phyloP scores from a whole-genome alignment of 2,888 invertebrate genomes.

The Cataglyphis livida region DNA sequence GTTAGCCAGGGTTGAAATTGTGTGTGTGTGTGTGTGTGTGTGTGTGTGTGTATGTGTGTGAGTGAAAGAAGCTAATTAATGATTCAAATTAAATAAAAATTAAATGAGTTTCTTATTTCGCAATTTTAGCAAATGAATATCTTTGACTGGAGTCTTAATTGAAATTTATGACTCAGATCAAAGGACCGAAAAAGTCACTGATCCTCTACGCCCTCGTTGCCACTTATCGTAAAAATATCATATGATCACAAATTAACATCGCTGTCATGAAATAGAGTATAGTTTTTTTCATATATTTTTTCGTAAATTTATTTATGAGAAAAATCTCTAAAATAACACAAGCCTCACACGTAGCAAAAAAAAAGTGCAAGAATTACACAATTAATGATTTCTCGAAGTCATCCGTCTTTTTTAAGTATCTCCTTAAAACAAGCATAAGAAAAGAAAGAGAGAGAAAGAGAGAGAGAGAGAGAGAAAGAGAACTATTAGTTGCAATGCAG shows the following conservation, averaged over 20 bases:
- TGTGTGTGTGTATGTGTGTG: too few species aligned
- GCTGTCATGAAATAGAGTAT: neutral
- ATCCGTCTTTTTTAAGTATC: conserved; percentile 16
- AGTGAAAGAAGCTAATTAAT: neutral
- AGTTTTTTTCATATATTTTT: conserved; percentile 20
- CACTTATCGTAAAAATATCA: conserved; percentile 28
- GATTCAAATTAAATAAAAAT: neutral
- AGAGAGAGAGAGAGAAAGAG: neutral
- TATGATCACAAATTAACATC: conserved; percentile 9
- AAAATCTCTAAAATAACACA: conserved; percentile 28
- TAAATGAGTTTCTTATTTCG: neutral
- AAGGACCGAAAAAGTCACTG: neutral
- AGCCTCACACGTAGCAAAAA: conserved; percentile 18
- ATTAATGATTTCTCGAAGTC: conserved; percentile 37
- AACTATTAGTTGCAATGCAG: neutral
- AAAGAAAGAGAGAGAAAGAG: too few species aligned
- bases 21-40: too few species aligned
- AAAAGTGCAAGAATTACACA: conserved; percentile 1
- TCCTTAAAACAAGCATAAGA: neutral
- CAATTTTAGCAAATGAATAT: neutral
- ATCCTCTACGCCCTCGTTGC: conserved; percentile 7
- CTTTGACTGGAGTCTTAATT: neutral
- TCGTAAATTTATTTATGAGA: conserved; percentile 32
- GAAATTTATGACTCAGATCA: neutral
- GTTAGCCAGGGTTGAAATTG: conserved; percentile 25